phyloP scores from a whole-genome alignment of 2,113 vertebrate genomes.

The Pseudorhombus dupliciocellatus region DNA sequence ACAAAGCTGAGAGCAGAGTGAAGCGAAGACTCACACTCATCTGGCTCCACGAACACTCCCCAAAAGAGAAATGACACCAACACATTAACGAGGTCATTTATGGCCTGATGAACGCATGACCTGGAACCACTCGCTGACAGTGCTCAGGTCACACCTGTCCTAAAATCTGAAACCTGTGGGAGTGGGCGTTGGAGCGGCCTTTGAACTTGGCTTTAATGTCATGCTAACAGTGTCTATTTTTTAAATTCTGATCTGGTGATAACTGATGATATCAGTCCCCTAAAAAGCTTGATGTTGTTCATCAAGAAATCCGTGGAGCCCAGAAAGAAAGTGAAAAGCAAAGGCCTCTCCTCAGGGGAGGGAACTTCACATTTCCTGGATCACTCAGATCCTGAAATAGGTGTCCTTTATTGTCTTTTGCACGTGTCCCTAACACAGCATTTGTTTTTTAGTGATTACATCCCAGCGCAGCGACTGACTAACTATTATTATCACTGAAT shows the following conservation, averaged over 20 bases:
- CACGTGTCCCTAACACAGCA: not conserved
- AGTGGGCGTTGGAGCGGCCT: conserved; percentile 24
- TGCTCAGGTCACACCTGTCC: not conserved
- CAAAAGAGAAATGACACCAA: conserved; percentile 50
- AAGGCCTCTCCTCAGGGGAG: too few species aligned
- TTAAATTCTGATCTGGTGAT: too few species aligned
- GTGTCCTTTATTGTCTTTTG: not conserved
- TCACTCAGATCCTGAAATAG: conserved; percentile 9
- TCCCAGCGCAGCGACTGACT: not conserved
- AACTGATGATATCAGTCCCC: too few species aligned
- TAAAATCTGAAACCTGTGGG: conserved; percentile 7
- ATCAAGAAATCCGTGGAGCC: too few species aligned
- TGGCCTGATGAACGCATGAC: conserved; percentile 22
- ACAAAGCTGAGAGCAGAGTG: conserved; percentile 61
- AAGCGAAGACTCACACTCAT: conserved; percentile 67
- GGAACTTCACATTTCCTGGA: too few species aligned
- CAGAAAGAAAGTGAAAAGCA: too few species aligned
- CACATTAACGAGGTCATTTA: conserved; percentile 50
- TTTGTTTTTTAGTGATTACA: conserved; percentile 5
- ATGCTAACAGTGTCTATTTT: too few species aligned
- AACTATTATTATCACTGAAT: not conserved
- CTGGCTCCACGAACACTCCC: conserved; percentile 61
- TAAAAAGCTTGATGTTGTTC: too few species aligned
- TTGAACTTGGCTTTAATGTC: conserved; percentile 18
- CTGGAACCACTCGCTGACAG: conserved; percentile 6